Percentiles rank a stretch among this genome's conserved stretches.
Evolutionary conservation across 2,888 invertebrate species (phyloP).

Genomic region (Sceliomorpha sp.): DNA sequence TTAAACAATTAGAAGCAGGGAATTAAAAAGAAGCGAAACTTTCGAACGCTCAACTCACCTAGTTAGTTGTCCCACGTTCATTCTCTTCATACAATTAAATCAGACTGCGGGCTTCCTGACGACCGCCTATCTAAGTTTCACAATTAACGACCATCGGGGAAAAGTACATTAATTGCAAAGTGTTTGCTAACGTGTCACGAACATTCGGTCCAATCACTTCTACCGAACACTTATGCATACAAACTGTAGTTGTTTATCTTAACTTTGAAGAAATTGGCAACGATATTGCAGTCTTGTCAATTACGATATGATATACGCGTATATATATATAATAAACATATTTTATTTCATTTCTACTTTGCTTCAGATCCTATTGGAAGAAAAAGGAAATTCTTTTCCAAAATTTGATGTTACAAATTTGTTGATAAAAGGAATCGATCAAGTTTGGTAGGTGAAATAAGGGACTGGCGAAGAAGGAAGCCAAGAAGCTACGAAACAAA

Average conservation of each 20-base stretch:
- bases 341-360: too few species aligned
- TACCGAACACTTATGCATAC: constrained; percentile 27
- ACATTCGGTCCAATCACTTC: constrained; percentile 65
- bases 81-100: constrained; percentile 51
- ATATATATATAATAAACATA: too few species aligned
- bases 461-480: constrained; percentile 37
- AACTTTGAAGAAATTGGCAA: too few species aligned
- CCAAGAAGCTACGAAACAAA: constrained; percentile 61
- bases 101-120: constrained; percentile 68
- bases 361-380: too few species aligned
- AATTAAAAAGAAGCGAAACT: constrained; percentile 29
- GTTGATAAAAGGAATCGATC: too few species aligned
- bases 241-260: neutral
- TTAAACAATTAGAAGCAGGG: too few species aligned
- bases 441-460: constrained; percentile 1
- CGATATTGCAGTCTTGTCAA: too few species aligned
- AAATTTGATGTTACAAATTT: too few species aligned
- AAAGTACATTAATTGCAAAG: constrained; percentile 78
- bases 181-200: constrained; percentile 66
- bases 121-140: constrained; percentile 80
- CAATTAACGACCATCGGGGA: constrained; percentile 76
- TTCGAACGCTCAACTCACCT: constrained; percentile 27
- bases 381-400: too few species aligned
- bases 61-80: constrained; percentile 42
- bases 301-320: too few species aligned